Base-by-base conservation (phyloP, 2,888 invertebrate species). In the Eucera pruinosa region DNA sequence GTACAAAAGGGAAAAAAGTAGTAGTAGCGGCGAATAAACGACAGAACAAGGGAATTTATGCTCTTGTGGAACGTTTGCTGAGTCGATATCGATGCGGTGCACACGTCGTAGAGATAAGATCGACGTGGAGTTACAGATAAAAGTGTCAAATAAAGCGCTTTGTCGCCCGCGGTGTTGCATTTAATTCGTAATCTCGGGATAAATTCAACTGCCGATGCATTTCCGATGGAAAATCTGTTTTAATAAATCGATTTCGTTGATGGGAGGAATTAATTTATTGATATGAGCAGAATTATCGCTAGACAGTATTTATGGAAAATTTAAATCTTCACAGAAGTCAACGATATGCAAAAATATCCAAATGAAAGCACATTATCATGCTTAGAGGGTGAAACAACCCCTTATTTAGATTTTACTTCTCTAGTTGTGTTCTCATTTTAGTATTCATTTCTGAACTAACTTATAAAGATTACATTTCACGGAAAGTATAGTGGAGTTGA, bases 21-120 rank as follows among this genome's bases (percentile, higher is more conserved):
- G 36, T 6, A 30, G 6, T 33, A 5, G 33, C 33, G 33, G 11
- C n/a, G n/a, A 33, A 50, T 2, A 33, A 50, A 33, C 43, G 47
- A 15, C 7, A 25, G 43, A 45, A 50, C 39, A 27, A 1, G 0
- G 20, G 55, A 61, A 54, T 73, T 54, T 61, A 67, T 33, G 54
- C 58, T 57, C 7, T 36, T 25, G 25, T 48, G 25, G 25, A 30
- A 23, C 7, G 27, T 50, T 43, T 23, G 60, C 3, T 11, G 27
- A 11, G 30, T 20, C 47, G 18, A 45, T 54, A 45, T 65, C 43
- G 60, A 60, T 58, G 57, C 36, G 52, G 15, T 27, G 25, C 5
- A 48, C 0, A 30, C 50, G 23, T 30, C 27, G 18, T 43, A 4
- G 58, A 54, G 50, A 45, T 61, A 61, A 52, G 52, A 45, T 54